Conservation (phyloP, 2,797 vertebrate genomes). For the Anisognathus igniventris region DNA sequence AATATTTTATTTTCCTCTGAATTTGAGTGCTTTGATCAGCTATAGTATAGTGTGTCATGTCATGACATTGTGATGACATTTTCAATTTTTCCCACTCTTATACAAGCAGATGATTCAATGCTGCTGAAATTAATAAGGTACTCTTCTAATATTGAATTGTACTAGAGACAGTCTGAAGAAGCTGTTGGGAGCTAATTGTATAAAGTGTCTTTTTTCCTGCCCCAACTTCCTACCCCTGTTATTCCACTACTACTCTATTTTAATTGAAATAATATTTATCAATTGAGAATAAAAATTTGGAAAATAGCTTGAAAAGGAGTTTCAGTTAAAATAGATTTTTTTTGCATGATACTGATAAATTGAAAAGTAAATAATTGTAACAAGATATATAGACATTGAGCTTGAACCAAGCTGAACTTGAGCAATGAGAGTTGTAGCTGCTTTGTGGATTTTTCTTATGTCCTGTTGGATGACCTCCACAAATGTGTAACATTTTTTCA, state of each 20-base stretch:
- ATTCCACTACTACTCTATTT: neutral
- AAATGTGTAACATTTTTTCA: constrained; percentile 13
- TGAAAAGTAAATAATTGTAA: neutral
- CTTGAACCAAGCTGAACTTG: constrained; percentile 12
- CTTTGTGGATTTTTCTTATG: neutral
- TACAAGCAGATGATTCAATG: neutral
- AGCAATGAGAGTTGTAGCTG: neutral
- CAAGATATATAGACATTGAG: neutral
- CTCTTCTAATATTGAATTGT: neutral
- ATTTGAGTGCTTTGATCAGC: neutral
- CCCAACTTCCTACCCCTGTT: neutral
- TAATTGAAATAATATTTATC: neutral
- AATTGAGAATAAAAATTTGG: neutral
- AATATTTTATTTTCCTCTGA: neutral
- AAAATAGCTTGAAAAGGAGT: neutral
- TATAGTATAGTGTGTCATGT: neutral
- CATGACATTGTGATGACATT: neutral
- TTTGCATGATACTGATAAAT: neutral
- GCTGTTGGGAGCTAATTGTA: neutral
- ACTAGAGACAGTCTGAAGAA: neutral
- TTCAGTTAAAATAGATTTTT: neutral
- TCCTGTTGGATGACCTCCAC: neutral
- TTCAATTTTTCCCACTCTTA: neutral
- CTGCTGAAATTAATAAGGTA: neutral
- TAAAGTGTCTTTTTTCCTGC: neutral